Evolutionary conservation across 2,113 vertebrate species (phyloP), one percentile per base, ranked within the genome.

Genomic region (Gulo gulo): DNA sequence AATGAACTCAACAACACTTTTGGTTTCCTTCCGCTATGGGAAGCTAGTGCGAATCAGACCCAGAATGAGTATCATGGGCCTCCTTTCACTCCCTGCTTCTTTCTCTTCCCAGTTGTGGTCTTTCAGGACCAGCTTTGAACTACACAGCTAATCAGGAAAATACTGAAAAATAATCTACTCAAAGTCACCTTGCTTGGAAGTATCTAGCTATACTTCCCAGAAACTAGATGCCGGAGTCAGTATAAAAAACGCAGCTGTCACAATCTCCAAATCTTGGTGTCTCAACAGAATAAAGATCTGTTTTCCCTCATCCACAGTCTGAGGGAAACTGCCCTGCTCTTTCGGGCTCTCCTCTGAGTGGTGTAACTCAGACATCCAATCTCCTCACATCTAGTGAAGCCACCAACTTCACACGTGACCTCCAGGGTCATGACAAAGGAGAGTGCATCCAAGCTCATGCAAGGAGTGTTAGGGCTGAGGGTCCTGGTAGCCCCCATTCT

Each of bases 51-150:
- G 50, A 71, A 36, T 16, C 0, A 0, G 50, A n/a, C 45, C 21
- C 31, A 4, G 16, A n/a, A 26, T 1, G 59, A 55, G 31, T 36
- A 47, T 29, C 12, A 0, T 11, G 1, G 0, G 2, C 0, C 42
- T 16, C 2, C 2, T 36, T 42, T 67, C 4, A 0, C n/a, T 42
- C 21, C 12, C 15, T 1, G 5, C 6, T 69, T 59, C 79, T n/a
- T 76, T 78, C 29, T 79, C 39, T 81, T 50, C n/a, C 71, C 55
- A 61, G 3, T 1, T 36, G 29, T 24, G 9, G 34, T 55, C 36
- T 47, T 91, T 76, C 5, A 18, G 63, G 31, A 45, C 14, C 50
- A 52, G 55, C 47, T 80, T 90, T 57, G 55, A 76, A 76, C 29
- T 15, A 1, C 2, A 39, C 0, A 2, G 6, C 14, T 12, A 4